A percentile compares a stretch with the other conserved stretches of the same genome.
These are phyloP conservation scores for Meriones psammophilus DNA, from an alignment of 2,797 vertebrate genomes.

Conservation along the genomic window DNA sequence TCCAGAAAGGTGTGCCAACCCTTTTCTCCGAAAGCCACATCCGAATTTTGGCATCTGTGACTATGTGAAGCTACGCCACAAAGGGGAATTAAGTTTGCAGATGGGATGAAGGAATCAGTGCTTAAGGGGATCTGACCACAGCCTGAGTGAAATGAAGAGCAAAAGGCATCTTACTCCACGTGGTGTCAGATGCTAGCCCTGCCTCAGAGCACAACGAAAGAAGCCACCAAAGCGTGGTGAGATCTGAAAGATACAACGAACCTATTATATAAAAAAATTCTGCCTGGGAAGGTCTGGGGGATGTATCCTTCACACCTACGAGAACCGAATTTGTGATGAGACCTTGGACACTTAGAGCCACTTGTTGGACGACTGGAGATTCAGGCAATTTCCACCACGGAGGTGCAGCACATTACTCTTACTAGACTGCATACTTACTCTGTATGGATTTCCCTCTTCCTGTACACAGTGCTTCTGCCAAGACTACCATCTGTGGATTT, in stretches of 20 bases:
- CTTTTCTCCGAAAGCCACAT: not conserved
- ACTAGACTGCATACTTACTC: not conserved
- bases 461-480: not conserved
- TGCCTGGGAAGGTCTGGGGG: not conserved
- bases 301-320: not conserved
- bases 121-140: not conserved
- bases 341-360: not conserved
- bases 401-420: not conserved
- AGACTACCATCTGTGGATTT: not conserved
- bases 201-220: not conserved
- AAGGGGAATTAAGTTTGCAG: not conserved
- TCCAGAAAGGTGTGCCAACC: not conserved
- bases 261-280: not conserved
- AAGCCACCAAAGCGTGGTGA: not conserved
- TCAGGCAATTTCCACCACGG: not conserved
- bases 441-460: not conserved
- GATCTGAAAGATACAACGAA: not conserved
- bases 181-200: not conserved
- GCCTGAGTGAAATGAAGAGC: not conserved
- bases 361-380: not conserved
- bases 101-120: not conserved
- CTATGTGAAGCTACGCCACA: not conserved
- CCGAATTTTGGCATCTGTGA: not conserved
- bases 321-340: not conserved
- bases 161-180: not conserved